A percentile compares a stretch with the other conserved stretches of the same genome.
Evolutionary conservation across 2,113 vertebrate genomes (phyloP).

Genomic region (Falco punctatus): DNA sequence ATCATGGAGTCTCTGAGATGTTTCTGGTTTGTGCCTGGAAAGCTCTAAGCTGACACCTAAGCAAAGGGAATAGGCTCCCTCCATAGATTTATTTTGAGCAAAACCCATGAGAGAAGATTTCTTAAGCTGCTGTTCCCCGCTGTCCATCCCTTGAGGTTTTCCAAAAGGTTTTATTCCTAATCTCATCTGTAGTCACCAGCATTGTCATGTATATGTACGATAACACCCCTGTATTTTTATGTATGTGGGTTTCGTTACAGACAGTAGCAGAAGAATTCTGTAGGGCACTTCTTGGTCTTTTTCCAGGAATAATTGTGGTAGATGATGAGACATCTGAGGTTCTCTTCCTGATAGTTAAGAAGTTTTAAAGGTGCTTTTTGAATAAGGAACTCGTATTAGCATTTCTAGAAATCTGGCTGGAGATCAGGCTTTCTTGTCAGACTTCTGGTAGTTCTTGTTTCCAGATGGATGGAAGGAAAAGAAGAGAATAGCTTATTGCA

Average conservation of each 20-base stretch:
- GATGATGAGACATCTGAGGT: constrained; percentile 60
- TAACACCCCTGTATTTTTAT: background rate
- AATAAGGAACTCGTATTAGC: constrained; percentile 72
- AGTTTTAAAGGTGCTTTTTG: constrained; percentile 65
- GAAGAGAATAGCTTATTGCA: constrained; percentile 65
- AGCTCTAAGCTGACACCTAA: background rate
- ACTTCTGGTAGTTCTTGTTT: constrained; percentile 74
- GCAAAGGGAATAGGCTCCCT: background rate
- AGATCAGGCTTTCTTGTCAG: constrained; percentile 77
- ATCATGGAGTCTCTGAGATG: too few species aligned
- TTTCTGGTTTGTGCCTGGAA: background rate
- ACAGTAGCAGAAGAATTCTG: constrained; percentile 52
- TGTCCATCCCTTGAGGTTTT: background rate
- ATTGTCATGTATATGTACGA: background rate
- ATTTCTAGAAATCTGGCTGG: constrained; percentile 74
- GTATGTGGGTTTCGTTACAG: background rate
- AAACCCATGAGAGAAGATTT: background rate
- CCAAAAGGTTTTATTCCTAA: background rate
- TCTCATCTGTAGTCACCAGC: background rate
- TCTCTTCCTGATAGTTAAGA: background rate
- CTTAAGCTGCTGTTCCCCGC: background rate
- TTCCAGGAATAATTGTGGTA: constrained; percentile 64
- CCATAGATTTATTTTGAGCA: background rate
- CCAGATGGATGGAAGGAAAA: constrained; percentile 71
- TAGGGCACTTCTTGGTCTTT: constrained; percentile 59